Conservation (phyloP, 2,888 invertebrate species). For the Oligia fasciuncula region DNA sequence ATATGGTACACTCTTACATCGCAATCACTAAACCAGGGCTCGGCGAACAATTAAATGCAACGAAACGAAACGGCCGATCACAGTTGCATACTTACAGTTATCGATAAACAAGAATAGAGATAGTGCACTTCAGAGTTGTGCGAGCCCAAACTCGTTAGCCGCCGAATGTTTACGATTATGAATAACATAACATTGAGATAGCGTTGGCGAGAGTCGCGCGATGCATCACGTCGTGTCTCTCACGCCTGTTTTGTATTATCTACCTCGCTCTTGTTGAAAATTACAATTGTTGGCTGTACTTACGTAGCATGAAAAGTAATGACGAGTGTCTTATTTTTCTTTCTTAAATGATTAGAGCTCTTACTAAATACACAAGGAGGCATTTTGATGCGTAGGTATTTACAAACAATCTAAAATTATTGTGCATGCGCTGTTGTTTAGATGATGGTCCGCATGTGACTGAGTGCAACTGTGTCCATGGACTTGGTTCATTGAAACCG, state of each 20-base stretch:
- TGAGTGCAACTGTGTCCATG: neutral
- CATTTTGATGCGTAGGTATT: neutral
- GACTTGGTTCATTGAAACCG: neutral
- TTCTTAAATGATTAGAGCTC: neutral
- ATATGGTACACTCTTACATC: neutral
- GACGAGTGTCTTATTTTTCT: neutral
- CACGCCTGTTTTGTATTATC: neutral
- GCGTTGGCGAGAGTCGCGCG: neutral
- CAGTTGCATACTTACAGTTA: neutral
- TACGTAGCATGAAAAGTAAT: neutral
- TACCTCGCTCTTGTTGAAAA: neutral
- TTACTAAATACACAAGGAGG: neutral
- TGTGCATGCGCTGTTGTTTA: neutral
- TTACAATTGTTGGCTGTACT: neutral
- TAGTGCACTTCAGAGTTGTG: neutral
- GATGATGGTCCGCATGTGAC: neutral
- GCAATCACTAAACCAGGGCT: neutral
- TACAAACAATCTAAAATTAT: neutral
- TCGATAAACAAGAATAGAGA: neutral
- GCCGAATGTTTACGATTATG: neutral
- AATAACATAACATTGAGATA: neutral
- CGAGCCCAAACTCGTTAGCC: neutral
- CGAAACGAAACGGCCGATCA: neutral
- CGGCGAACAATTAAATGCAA: neutral
- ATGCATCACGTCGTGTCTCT: neutral